Base-by-base conservation (phyloP, 2,797 vertebrate species). In the Phrynocephalus vlangalii region DNA sequence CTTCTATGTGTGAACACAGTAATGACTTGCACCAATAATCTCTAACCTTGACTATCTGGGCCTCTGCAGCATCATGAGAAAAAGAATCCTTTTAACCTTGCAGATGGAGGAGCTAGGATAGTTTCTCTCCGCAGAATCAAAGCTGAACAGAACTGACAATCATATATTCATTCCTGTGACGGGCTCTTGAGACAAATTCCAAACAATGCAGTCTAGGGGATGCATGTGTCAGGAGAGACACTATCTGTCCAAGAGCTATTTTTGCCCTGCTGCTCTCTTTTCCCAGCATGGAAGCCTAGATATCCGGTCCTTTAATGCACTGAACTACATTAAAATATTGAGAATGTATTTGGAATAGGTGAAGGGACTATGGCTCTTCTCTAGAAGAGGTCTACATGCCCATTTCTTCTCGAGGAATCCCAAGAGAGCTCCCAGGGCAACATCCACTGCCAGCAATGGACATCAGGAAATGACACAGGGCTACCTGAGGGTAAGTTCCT, bases 291-390 rank as follows among this genome's bases (percentile, higher is more conserved):
- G 86, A 93, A 26, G 79, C 88, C 87, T 88, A 94, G 95, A 90
- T 90, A 96, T 92, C 87, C 85, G 92, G 91, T 95, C 94, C 87
- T 10, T 80, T 89, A 89, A 89, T 93, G 93, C 88, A 92, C 91
- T 94, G 92, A 94, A 96, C 73, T 84, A 68, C 66, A 90, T 84
- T 86, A 82, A 80, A 76, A 88, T 80, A 86, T 91, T 13, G 44
- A 56, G 87, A 94, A 78, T 0, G 1, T 3, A 67, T 0, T 72
- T 66, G 50, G 73, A 79, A 22, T 28, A 9, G 3, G 48, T 71
- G 68, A 76, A 6, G 87, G 88, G 86, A 50, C 66, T n/a, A 4
- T 67, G 5, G 48, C 82, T 80, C 84, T 79, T 84, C 88, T 93
- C 82, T 67, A 79, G 82, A 78, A 79, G 68, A 86, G 79, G 81